Percentiles rank a stretch among this genome's conserved stretches.
Evolutionary conservation across 2,797 vertebrate species (phyloP).

Genomic region (Arrhamphus sclerolepis): DNA sequence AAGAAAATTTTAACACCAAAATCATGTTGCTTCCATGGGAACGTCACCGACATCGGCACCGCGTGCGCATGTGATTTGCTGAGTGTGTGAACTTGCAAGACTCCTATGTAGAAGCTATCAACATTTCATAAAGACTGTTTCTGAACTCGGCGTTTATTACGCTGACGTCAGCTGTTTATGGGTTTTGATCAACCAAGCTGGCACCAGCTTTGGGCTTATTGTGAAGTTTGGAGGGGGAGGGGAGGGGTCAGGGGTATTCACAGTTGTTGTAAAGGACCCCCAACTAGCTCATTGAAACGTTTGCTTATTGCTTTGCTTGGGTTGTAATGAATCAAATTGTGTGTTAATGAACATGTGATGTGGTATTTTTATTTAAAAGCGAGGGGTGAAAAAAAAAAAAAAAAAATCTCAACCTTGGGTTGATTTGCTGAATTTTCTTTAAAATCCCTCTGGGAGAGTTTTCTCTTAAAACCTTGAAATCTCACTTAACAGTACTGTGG

Average conservation of each 20-base stretch:
- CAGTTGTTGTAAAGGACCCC: conserved; percentile 45
- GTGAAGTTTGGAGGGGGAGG: conserved; percentile 20
- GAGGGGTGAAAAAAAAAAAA: no score
- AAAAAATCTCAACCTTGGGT: conserved; percentile 10
- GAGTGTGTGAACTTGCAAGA: conserved; percentile 55
- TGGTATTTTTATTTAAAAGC: conserved; percentile 44
- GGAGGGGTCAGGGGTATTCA: conserved; percentile 19
- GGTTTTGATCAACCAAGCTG: conserved; percentile 46
- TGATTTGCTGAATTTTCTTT: conserved; percentile 20
- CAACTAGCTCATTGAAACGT: conserved; percentile 55
- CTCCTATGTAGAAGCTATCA: conserved; percentile 37
- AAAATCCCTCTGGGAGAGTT: conserved; percentile 39
- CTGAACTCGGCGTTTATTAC: conserved; percentile 36
- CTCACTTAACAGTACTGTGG: conserved; percentile 21
- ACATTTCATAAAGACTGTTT: conserved; percentile 59
- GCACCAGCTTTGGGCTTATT: conserved; percentile 25
- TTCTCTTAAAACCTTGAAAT: conserved; percentile 35
- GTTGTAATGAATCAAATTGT: conserved; percentile 68
- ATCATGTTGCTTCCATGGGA: conserved; percentile 71
- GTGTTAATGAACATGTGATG: conserved; percentile 57
- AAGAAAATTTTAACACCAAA: conserved; percentile 49
- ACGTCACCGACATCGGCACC: conserved; percentile 57
- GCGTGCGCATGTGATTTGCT: conserved; percentile 73
- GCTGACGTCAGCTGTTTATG: conserved; percentile 36
- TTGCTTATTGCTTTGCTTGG: conserved; percentile 62